Percentiles rank a stretch among this genome's conserved stretches.
These are phyloP conservation scores for Toxostoma redivivum DNA, from an alignment of 2,113 vertebrate species.

Conservation along the genomic window DNA sequence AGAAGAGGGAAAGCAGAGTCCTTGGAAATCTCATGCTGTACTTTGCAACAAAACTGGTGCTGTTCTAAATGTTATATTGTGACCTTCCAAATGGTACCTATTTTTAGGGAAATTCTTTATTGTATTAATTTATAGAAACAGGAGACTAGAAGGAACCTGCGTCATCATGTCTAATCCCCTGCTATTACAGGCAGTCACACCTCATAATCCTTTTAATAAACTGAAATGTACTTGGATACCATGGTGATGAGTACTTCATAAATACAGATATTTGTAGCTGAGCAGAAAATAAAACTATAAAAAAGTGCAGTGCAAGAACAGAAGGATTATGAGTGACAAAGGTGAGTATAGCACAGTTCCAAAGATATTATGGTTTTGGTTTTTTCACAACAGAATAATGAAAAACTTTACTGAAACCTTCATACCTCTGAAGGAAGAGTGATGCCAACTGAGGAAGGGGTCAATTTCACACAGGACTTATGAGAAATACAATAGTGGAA, in stretches of 20 bases:
- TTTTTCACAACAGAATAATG: neutral
- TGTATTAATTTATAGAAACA: neutral
- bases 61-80: neutral
- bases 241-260: slow-evolving; percentile 23
- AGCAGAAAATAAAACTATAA: neutral
- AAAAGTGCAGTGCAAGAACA: neutral
- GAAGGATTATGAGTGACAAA: neutral
- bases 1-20: neutral
- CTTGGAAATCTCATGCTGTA: neutral
- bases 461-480: neutral
- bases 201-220: slow-evolving; percentile 34
- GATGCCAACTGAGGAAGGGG: neutral
- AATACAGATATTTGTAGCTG: neutral
- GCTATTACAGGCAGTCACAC: neutral
- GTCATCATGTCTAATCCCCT: neutral
- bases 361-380: neutral
- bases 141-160: neutral
- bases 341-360: neutral
- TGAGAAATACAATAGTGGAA: neutral
- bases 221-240: neutral
- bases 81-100: neutral
- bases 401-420: neutral
- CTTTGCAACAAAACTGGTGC: neutral
- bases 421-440: neutral
- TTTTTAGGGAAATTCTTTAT: neutral